Evolutionary conservation across 2,113 vertebrate genomes (phyloP), one percentile per base, ranked within the genome.

Genomic region (Sinocyclocheilus rhinocerous): DNA sequence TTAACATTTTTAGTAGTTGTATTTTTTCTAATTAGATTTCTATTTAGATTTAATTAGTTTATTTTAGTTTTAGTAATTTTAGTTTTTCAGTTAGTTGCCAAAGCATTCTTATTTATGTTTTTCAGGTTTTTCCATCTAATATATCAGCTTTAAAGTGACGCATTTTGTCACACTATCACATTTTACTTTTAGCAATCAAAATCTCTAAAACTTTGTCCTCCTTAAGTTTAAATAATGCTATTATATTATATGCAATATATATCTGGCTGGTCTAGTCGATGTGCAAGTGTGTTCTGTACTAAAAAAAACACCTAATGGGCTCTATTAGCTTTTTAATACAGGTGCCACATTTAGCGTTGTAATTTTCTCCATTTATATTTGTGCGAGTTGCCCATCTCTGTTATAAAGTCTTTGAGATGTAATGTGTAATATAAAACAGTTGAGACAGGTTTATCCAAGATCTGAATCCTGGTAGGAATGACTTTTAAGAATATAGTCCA

Each of bases 401-500:
- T 4, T 36, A 1, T 10, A 20, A 70, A 0, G 8, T 70, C 33
- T 39, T 10, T 12, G 3, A 9, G 33, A 70, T 20, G 2, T 69
- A 36, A 9, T 33, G 16, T 69, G 16, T 69, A 18, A 33, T 33
- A 8, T 69, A 33, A 33, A 33, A 69, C 16, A 29, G 65, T 18
- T 69, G 65, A 69, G 15, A 69, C 65, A 4, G 15, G 29, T 33
- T 33, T 16, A 18, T 69, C 9, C 9, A 20, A 36, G 67, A 20
- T 36, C 18, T 72, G n/a, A 69, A 86, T 84, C 29, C 26, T 33
- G 10, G 10, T 59, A 81, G 29, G 57, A 69, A 67, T 42, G 42
- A 3, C 13, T 84, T 81, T 84, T 81, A 36, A 75, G 52, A 52
- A 22, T 76, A 29, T 33, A 83, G 76, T 15, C 6, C 42, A 81